Evolutionary conservation across 2,888 invertebrate genomes (phyloP), one percentile per base, ranked within the genome.

Genomic region (Parnassius apollo): DNA sequence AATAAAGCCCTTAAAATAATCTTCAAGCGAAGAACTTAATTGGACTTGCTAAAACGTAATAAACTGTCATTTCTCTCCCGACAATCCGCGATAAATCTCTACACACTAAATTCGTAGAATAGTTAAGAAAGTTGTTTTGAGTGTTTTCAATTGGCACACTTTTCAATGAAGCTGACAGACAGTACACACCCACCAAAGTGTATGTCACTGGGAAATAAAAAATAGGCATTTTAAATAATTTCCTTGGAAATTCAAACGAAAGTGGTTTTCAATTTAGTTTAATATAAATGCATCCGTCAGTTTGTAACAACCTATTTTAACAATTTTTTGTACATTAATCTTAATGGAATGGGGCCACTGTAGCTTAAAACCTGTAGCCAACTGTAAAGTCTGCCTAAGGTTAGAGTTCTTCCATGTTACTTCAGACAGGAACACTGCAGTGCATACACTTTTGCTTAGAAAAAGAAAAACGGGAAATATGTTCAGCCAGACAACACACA

Each of bases 121-220:
- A 42, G 44, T 42, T 18, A 58, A 51, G 58, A 58, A 51, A 51
- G 50, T 58, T 51, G 58, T 58, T 58, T 58, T 57, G 42, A 18
- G 42, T 12, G 42, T 50, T 22, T 42, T 51, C 51, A 50, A 58
- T 51, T 51, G 58, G 44, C 58, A 58, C 58, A 58, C 58, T 51
- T 58, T 58, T 51, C 58, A 18, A 51, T 51, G 18, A 42, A 13
- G 42, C 35, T 44, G 51, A 51, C 58, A 58, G 58, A 35, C 35
- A 35, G 35, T 35, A 4, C 42, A 50, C 22, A 49, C 46, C 11
- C 49, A 50, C 57, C 8, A 42, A 44, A 12, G 58, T 51, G 18
- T 18, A n/a, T 42, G 58, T 18, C 12, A 44, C 3, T 9, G 50
- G 18, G 11, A 42, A 13, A 50, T 42, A 35, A 42, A 10, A 42